Percentiles rank a stretch among this genome's conserved stretches.
Evolutionary conservation across 2,888 invertebrate genomes (phyloP).

Genomic region (Polydrusus tereticollis): DNA sequence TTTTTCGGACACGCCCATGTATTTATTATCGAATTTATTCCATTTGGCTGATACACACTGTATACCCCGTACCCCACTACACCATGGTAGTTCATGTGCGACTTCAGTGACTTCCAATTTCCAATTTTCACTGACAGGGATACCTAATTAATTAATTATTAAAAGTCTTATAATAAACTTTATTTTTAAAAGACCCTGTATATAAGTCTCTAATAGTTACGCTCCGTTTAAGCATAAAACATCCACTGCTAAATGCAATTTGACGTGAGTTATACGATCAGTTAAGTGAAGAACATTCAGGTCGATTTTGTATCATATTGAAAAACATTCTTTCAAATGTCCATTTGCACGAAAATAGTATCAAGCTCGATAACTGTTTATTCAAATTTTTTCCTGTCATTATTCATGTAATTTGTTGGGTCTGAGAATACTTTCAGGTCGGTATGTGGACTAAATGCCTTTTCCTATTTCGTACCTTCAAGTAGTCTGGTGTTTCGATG

Average conservation of each 20-base stretch:
- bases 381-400: not conserved
- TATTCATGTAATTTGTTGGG: not conserved
- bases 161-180: too few species aligned
- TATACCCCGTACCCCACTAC: too few species aligned
- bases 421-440: not conserved
- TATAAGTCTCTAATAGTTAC: too few species aligned
- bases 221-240: not conserved
- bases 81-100: too few species aligned
- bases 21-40: too few species aligned
- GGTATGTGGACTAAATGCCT: constrained; percentile 10
- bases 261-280: constrained; percentile 26
- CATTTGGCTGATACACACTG: too few species aligned
- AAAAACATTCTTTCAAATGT: not conserved
- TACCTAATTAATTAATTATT: too few species aligned
- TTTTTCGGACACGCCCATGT: too few species aligned
- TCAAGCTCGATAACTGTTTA: constrained; percentile 10
- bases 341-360: constrained; percentile 12
- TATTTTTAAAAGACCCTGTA: not conserved
- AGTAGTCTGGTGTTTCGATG: not conserved
- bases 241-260: constrained; percentile 17
- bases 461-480: not conserved
- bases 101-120: too few species aligned
- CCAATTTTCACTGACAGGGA: too few species aligned
- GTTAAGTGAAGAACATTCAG: constrained; percentile 31
- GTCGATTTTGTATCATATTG: constrained; percentile 22